Evolutionary conservation across 2,113 vertebrate genomes (phyloP).

Genomic region (Pomatorhinus ruficollis): DNA sequence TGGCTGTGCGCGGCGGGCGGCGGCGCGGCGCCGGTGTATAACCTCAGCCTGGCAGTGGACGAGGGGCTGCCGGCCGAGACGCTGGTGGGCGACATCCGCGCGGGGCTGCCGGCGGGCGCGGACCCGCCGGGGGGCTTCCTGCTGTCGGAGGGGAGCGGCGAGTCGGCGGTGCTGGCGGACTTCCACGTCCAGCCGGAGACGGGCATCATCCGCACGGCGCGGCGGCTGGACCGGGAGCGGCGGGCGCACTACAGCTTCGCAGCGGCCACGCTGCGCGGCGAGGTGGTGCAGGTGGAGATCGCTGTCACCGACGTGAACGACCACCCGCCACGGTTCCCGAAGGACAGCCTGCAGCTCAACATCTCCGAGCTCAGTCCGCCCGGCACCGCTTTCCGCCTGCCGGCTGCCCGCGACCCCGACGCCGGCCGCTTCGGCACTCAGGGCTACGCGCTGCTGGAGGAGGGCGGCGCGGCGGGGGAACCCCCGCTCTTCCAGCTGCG

Average conservation of each 20-base stretch:
- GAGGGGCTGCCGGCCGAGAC: slow-evolving; percentile 87
- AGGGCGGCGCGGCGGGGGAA: neutral
- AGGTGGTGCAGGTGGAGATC: slow-evolving; percentile 86
- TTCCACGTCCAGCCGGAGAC: slow-evolving; percentile 87
- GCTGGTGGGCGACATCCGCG: slow-evolving; percentile 85
- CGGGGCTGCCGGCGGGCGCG: slow-evolving; percentile 68
- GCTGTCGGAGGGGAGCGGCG: slow-evolving; percentile 86
- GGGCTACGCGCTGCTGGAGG: slow-evolving; percentile 81
- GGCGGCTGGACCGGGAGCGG: slow-evolving; percentile 85
- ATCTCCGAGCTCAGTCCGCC: slow-evolving; percentile 85
- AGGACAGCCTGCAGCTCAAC: slow-evolving; percentile 70
- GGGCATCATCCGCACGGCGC: slow-evolving; percentile 87
- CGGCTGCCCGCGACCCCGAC: slow-evolving; percentile 84
- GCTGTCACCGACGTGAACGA: slow-evolving; percentile 88
- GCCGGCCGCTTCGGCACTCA: slow-evolving; percentile 79
- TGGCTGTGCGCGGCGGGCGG: slow-evolving; percentile 54
- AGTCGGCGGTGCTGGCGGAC: slow-evolving; percentile 87
- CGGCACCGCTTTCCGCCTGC: slow-evolving; percentile 82
- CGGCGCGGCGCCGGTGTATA: slow-evolving; percentile 78
- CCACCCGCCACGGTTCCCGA: slow-evolving; percentile 82
- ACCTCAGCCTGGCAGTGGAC: slow-evolving; percentile 83
- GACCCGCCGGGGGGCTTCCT: slow-evolving; percentile 80
- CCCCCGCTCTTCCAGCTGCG: slow-evolving; percentile 63
- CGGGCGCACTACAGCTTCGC: slow-evolving; percentile 86
- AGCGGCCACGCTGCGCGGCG: slow-evolving; percentile 85